Conservation (phyloP, 2,113 vertebrate genomes). For the Harpagus bidentatus region DNA sequence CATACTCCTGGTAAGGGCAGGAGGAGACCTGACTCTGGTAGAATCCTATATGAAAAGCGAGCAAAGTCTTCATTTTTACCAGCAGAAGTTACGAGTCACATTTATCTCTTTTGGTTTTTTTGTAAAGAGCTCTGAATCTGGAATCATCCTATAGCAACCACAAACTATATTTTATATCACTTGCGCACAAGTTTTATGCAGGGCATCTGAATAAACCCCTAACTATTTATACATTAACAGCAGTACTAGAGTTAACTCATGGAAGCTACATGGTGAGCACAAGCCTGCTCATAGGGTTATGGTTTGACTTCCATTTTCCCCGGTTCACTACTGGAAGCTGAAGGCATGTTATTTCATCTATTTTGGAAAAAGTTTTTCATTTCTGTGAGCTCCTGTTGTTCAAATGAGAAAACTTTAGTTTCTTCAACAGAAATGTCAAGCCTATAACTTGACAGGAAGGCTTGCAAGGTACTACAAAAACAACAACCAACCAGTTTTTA, state of each 20-base stretch:
- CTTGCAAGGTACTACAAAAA: background rate
- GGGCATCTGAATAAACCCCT: background rate
- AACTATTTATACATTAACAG: background rate
- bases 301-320: background rate
- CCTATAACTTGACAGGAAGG: background rate
- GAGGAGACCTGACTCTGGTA: background rate
- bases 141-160: background rate
- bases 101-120: background rate
- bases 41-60: background rate
- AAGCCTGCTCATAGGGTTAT: background rate
- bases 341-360: background rate
- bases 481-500: background rate
- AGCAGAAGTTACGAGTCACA: background rate
- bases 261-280: background rate
- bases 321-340: background rate
- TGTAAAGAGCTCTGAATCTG: background rate
- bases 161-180: background rate
- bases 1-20: background rate
- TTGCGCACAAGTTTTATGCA: background rate
- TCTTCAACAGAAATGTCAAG: background rate
- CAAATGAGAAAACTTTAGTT: background rate
- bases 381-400: background rate
- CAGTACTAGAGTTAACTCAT: background rate
- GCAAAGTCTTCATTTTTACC: background rate
- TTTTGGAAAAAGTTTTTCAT: background rate